Evolutionary conservation across 2,888 invertebrate species (phyloP).

Genomic region (Odontocerum albicorne): DNA sequence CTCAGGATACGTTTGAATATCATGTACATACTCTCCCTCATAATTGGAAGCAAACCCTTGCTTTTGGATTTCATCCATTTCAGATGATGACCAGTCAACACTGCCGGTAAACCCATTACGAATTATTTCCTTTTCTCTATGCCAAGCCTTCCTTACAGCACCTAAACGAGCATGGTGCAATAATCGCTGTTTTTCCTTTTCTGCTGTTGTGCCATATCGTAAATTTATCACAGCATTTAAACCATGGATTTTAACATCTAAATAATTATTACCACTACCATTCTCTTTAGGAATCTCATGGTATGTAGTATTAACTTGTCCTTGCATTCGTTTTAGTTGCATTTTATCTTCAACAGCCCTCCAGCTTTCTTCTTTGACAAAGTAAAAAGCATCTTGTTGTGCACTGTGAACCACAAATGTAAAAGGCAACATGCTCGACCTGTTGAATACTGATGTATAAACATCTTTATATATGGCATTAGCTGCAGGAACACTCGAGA

Average conservation of each 20-base stretch:
- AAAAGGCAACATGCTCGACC: constrained; percentile 84
- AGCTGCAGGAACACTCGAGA: constrained; percentile 85
- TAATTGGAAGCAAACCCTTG: constrained; percentile 82
- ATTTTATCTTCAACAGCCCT: constrained; percentile 86
- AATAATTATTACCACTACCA: constrained; percentile 71
- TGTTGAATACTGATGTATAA: constrained; percentile 89
- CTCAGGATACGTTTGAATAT: constrained; percentile 87
- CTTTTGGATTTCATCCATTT: constrained; percentile 86
- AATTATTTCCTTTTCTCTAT: constrained; percentile 83
- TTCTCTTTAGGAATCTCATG: constrained; percentile 77
- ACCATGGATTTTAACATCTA: constrained; percentile 90
- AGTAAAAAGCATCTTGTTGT: constrained; percentile 90
- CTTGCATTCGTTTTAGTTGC: constrained; percentile 85
- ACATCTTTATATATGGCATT: constrained; percentile 91
- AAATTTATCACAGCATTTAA: constrained; percentile 88
- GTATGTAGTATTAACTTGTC: constrained; percentile 89
- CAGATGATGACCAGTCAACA: constrained; percentile 84
- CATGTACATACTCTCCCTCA: constrained; percentile 90
- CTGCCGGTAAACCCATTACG: constrained; percentile 75
- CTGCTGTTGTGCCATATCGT: constrained; percentile 91
- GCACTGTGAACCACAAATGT: constrained; percentile 86
- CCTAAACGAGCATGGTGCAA: constrained; percentile 87
- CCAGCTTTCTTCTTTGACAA: constrained; percentile 90
- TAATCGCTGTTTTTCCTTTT: constrained; percentile 85
- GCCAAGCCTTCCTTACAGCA: constrained; percentile 91